These are phyloP conservation scores for Anastrepha ludens DNA, from an alignment of 1,140 invertebrate genomes.

Conservation along the genomic window DNA sequence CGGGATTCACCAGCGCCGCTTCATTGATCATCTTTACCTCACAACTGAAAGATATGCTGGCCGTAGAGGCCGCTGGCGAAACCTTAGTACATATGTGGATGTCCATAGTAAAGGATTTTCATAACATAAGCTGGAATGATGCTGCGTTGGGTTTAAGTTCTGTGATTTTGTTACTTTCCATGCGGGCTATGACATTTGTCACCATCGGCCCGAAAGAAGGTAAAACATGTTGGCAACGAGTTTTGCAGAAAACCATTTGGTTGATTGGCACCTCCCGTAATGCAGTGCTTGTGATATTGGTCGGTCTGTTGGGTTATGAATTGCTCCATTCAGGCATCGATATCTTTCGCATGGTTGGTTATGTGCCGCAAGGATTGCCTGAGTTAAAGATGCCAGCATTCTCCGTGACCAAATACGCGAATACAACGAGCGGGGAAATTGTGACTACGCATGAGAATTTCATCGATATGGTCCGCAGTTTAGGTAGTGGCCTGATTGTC, in stretches of 20 bases:
- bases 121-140: constrained; percentile 81
- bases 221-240: constrained; percentile 76
- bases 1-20: constrained; percentile 94
- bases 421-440: constrained; percentile 74
- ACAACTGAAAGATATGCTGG: constrained; percentile 92
- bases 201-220: constrained; percentile 78
- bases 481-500: constrained; percentile 87
- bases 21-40: constrained; percentile 93
- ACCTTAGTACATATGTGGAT: constrained; percentile 86
- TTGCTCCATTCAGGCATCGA: constrained; percentile 64
- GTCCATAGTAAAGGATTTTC: constrained; percentile 80
- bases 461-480: constrained; percentile 82
- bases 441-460: constrained; percentile 74
- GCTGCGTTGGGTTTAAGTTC: constrained; percentile 82
- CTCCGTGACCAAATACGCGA: constrained; percentile 74
- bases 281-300: constrained; percentile 83
- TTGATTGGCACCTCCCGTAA: constrained; percentile 83
- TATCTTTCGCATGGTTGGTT: constrained; percentile 74
- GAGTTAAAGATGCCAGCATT: constrained; percentile 81
- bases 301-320: constrained; percentile 79
- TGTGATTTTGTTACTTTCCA: constrained; percentile 81
- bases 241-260: constrained; percentile 79
- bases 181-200: constrained; percentile 80
- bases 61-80: constrained; percentile 83
- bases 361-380: constrained; percentile 83